Conservation (phyloP, 2,113 vertebrate species). For the Peucedramus taeniatus region DNA sequence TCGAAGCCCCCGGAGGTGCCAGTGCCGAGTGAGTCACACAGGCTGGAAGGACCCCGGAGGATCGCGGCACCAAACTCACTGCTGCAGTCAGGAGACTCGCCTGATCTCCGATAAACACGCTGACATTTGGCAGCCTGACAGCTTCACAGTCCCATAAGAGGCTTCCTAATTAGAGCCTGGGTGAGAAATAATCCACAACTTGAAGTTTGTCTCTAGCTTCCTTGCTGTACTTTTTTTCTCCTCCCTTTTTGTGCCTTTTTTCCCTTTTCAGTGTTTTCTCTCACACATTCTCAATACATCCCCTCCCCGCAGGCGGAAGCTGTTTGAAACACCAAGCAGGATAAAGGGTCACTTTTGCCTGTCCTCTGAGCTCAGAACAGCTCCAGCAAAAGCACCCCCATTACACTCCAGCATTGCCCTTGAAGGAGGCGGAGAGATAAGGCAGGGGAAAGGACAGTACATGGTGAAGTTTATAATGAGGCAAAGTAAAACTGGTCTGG, state of each 20-base stretch:
- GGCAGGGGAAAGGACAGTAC: neutral
- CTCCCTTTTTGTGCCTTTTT: neutral
- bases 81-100: neutral
- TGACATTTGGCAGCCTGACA: slow-evolving; percentile 57
- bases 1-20: neutral
- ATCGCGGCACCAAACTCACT: neutral
- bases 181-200: slow-evolving; percentile 51
- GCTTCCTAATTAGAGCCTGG: slow-evolving; percentile 63
- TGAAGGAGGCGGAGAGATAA: neutral
- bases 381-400: neutral
- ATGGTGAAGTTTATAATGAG: neutral
- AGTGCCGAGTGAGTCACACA: neutral
- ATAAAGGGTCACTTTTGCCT: neutral
- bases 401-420: neutral
- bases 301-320: neutral
- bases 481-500: neutral
- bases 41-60: neutral
- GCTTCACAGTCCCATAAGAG: slow-evolving; percentile 48
- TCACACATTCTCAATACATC: neutral
- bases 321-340: neutral
- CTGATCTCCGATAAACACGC: slow-evolving; percentile 17
- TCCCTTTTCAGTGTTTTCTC: neutral
- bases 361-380: slow-evolving; percentile 2
- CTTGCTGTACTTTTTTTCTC: neutral
- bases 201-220: slow-evolving; percentile 36